These are phyloP conservation scores for Drosophila repletoides DNA, from an alignment of 1,140 invertebrate species.

Conservation along the genomic window DNA sequence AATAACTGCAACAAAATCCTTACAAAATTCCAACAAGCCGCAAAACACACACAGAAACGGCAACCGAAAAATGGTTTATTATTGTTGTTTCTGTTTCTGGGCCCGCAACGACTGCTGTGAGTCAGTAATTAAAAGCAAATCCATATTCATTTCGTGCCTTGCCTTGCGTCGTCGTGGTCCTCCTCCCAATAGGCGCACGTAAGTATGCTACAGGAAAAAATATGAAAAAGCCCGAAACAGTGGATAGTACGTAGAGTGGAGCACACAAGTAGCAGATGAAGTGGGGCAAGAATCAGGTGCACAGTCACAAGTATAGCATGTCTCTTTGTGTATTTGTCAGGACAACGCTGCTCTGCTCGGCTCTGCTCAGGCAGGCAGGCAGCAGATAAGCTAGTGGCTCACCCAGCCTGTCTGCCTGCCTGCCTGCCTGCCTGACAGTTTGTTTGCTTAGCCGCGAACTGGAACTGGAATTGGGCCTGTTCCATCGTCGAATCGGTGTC, in stretches of 20 bases:
- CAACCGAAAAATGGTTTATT: constrained; percentile 12
- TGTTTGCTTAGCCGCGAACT: constrained; percentile 50
- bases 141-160: constrained; percentile 72
- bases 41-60: constrained; percentile 17
- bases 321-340: constrained; percentile 50
- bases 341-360: constrained; percentile 46
- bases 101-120: constrained; percentile 9
- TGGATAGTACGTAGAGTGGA: neutral
- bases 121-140: constrained; percentile 75
- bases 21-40: constrained; percentile 13
- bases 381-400: constrained; percentile 39
- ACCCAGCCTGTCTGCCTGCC: constrained; percentile 24
- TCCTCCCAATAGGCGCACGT: constrained; percentile 4
- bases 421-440: constrained; percentile 32
- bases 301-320: constrained; percentile 16
- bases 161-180: no score
- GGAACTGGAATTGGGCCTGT: constrained; percentile 8
- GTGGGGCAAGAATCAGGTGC: neutral
- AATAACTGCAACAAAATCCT: constrained; percentile 19
- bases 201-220: constrained; percentile 46
- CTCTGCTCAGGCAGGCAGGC: no score
- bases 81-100: constrained; percentile 18
- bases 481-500: constrained; percentile 19
- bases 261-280: neutral
- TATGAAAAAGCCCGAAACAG: neutral